Evolutionary conservation across 2,888 invertebrate species (phyloP).

Genomic region (Exephanes ischioxanthus): DNA sequence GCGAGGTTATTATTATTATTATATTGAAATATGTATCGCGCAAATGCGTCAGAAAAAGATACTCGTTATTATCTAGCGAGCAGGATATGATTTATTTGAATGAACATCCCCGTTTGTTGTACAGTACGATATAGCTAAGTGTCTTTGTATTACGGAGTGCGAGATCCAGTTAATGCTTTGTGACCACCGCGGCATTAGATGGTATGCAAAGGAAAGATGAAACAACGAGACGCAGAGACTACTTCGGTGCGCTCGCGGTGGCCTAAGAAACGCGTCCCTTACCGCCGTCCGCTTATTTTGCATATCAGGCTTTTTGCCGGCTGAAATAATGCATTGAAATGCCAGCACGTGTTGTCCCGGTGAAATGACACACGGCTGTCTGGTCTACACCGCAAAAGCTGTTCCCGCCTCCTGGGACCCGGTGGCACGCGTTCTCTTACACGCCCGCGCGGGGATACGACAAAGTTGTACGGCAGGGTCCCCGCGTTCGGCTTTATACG

Average conservation of each 20-base stretch:
- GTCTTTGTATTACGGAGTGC: constrained; percentile 42
- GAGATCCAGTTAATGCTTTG: constrained; percentile 65
- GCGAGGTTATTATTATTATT: background rate
- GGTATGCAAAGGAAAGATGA: constrained; percentile 61
- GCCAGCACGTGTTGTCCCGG: constrained; percentile 81
- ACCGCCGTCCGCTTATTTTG: constrained; percentile 77
- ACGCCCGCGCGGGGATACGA: constrained; percentile 31
- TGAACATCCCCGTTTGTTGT: background rate
- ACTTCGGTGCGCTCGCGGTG: constrained; percentile 60
- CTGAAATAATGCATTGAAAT: constrained; percentile 84
- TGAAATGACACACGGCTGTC: constrained; percentile 84
- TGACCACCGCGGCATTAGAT: constrained; percentile 62
- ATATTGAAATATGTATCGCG: background rate
- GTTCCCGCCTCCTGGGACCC: constrained; percentile 65
- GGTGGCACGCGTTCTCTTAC: constrained; percentile 61
- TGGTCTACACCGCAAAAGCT: constrained; percentile 75
- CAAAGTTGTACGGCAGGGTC: background rate
- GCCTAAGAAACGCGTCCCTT: constrained; percentile 61
- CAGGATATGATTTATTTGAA: background rate
- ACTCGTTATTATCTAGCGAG: background rate
- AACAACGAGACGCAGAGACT: constrained; percentile 53
- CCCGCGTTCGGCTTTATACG: background rate
- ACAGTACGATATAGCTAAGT: constrained; percentile 47
- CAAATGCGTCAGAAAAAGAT: background rate
- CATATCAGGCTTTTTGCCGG: constrained; percentile 83